Conservation (phyloP, 1,140 invertebrate species). For the Cardiocondyla obscurior region DNA sequence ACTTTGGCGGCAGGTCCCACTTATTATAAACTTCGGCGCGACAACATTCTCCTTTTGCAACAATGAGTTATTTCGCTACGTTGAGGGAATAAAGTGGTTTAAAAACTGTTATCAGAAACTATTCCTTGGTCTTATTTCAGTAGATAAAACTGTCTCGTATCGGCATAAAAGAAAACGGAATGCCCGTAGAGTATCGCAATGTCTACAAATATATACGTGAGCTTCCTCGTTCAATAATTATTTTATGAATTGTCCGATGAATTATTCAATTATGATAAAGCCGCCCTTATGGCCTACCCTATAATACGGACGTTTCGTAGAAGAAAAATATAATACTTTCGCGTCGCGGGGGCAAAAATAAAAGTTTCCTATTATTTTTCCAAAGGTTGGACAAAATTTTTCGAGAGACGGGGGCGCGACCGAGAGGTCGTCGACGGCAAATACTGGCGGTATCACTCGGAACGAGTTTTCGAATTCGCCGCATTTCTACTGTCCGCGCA, state of each 20-base stretch:
- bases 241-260: neutral
- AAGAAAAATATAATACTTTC: neutral
- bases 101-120: neutral
- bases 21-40: constrained; percentile 36
- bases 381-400: neutral
- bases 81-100: neutral
- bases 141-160: neutral
- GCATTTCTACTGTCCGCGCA: neutral
- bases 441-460: neutral
- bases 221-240: neutral
- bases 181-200: neutral
- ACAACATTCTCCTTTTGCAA: neutral
- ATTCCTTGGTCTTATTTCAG: neutral
- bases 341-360: neutral
- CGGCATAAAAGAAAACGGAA: too few relatives aligned
- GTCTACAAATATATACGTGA: neutral
- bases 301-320: neutral
- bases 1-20: constrained; percentile 32
- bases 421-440: neutral
- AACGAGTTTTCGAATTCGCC: neutral
- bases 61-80: constrained; percentile 17
- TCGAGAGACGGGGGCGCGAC: neutral
- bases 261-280: neutral
- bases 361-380: neutral
- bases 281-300: too few relatives aligned